These are phyloP conservation scores for Pantherophis guttatus DNA, from an alignment of 2,113 vertebrate species.

Conservation along the genomic window DNA sequence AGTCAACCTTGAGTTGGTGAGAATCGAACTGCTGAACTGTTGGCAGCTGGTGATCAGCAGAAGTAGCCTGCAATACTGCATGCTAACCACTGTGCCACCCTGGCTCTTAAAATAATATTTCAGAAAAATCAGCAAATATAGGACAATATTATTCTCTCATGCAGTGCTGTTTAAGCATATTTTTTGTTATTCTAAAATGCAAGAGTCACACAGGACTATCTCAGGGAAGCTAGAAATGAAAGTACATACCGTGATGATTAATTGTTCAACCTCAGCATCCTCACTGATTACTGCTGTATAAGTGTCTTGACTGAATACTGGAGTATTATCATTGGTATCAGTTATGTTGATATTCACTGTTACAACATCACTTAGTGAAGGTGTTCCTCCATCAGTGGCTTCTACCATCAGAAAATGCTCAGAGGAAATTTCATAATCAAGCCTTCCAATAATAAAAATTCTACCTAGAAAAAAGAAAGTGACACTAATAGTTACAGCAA, in stretches of 20 bases:
- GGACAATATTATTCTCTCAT: background rate
- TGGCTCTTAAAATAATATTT: slow-evolving; percentile 7
- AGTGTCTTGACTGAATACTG: slow-evolving; percentile 85
- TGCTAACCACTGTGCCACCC: no score
- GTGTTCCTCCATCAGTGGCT: slow-evolving; percentile 89
- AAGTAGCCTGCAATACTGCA: no score
- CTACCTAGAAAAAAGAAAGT: slow-evolving; percentile 70
- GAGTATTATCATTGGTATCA: slow-evolving; percentile 91
- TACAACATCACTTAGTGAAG: slow-evolving; percentile 88
- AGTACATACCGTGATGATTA: slow-evolving; percentile 78
- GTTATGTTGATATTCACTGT: slow-evolving; percentile 93
- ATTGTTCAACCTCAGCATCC: slow-evolving; percentile 82
- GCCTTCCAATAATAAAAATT: slow-evolving; percentile 84
- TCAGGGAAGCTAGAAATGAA: fast-evolving
- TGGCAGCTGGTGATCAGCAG: no score
- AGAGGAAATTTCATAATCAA: slow-evolving; percentile 91
- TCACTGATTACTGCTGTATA: slow-evolving; percentile 91
- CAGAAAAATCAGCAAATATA: background rate
- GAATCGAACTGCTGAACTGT: no score
- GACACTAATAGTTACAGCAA: background rate
- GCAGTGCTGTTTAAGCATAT: slow-evolving; percentile 4
- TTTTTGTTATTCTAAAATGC: background rate
- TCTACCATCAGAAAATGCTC: slow-evolving; percentile 94
- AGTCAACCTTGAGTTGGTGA: no score
- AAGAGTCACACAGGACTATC: slow-evolving; percentile 13